These are phyloP conservation scores for Ctenodactylus gundi DNA, from an alignment of 2,113 vertebrate species.

Conservation along the genomic window DNA sequence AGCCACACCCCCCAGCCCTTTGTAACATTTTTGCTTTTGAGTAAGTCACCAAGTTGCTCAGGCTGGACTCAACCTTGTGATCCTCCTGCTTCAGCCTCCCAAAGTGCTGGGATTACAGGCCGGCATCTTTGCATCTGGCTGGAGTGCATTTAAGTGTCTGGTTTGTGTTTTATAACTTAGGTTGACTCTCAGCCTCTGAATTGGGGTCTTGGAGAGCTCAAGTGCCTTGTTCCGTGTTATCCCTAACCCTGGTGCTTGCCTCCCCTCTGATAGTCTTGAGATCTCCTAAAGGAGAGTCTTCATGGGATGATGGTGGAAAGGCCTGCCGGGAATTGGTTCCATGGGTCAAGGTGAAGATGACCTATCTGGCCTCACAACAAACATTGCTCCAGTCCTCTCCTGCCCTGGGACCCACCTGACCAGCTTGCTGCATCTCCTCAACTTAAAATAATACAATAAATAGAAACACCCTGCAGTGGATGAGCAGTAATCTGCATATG, in stretches of 20 bases:
- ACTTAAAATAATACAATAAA: conserved; percentile 72
- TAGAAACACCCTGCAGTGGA: conserved; percentile 68
- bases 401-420: conserved; percentile 32
- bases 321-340: background rate
- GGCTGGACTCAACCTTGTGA: too few species aligned
- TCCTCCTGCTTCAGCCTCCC: too few species aligned
- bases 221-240: background rate
- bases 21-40: too few species aligned
- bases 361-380: background rate
- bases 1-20: too few species aligned
- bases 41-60: too few species aligned
- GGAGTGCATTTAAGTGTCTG: too few species aligned
- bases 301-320: background rate
- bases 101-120: too few species aligned
- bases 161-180: background rate
- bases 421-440: conserved; percentile 52
- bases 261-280: background rate
- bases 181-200: background rate
- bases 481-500: conserved; percentile 73
- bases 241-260: background rate
- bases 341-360: background rate
- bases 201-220: background rate
- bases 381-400: background rate
- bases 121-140: too few species aligned
- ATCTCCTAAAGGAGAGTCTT: background rate